These are phyloP conservation scores for Drosophila sproati DNA, from an alignment of 1,140 invertebrate genomes.

Conservation along the genomic window DNA sequence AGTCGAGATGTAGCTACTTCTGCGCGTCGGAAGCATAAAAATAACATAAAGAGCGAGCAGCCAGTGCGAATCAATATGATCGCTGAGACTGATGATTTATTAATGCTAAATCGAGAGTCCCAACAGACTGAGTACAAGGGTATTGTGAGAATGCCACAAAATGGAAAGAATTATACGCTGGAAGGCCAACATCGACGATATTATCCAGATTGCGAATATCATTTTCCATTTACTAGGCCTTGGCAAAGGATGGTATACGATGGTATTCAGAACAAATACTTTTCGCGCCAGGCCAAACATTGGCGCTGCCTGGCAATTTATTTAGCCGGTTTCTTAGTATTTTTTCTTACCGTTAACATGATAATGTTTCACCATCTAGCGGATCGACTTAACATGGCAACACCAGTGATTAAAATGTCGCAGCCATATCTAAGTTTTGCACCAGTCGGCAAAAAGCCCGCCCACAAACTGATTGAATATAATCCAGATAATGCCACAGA, in stretches of 20 bases:
- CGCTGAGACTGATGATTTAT: not conserved
- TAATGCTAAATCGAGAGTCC: not conserved
- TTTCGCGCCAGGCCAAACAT: not conserved
- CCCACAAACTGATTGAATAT: slow-evolving; percentile 18
- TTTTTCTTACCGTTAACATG: slow-evolving; percentile 20
- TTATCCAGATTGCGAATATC: slow-evolving; percentile 44
- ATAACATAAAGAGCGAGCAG: not conserved
- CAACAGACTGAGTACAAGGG: not conserved
- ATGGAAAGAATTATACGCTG: slow-evolving; percentile 11
- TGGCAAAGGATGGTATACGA: slow-evolving; percentile 32
- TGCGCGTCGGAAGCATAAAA: not conserved
- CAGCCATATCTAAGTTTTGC: slow-evolving; percentile 47
- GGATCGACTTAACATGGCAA: not conserved
- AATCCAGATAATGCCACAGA: slow-evolving; percentile 24
- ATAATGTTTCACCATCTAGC: slow-evolving; percentile 22
- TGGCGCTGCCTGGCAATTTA: slow-evolving; percentile 29
- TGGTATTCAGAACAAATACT: not conserved
- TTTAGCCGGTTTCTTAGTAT: not conserved
- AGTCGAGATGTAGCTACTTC: no score
- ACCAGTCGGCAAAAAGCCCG: not conserved
- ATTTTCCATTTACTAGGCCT: slow-evolving; percentile 33
- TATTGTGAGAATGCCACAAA: not conserved
- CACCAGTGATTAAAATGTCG: not conserved
- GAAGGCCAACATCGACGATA: not conserved
- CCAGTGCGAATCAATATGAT: not conserved